phyloP scores from a whole-genome alignment of 2,888 invertebrate species.

The Meliscaeva auricollis region DNA sequence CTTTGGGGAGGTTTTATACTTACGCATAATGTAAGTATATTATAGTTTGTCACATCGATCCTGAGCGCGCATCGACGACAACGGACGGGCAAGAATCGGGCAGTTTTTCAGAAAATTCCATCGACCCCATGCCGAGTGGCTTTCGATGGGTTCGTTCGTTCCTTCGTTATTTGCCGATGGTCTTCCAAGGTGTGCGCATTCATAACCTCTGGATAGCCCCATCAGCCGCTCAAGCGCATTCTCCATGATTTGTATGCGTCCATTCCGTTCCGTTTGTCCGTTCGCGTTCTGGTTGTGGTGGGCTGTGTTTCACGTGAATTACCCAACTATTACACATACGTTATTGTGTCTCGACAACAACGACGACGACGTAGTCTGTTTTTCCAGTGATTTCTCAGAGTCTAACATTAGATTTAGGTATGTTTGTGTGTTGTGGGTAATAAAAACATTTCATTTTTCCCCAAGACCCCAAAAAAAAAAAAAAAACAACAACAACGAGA shows the following conservation, averaged over 20 bases:
- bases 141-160: slow-evolving; percentile 59
- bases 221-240: slow-evolving; percentile 46
- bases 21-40: slow-evolving; percentile 42
- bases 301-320: slow-evolving; percentile 75
- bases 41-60: slow-evolving; percentile 65
- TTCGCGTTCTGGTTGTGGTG: slow-evolving; percentile 40
- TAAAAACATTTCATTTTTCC: slow-evolving; percentile 72
- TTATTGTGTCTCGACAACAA: slow-evolving; percentile 61
- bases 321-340: slow-evolving; percentile 75
- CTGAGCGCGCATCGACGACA: slow-evolving; percentile 7
- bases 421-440: slow-evolving; percentile 49
- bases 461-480: slow-evolving; percentile 37
- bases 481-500: slow-evolving; percentile 33
- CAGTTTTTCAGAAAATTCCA: slow-evolving; percentile 35
- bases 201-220: slow-evolving; percentile 58
- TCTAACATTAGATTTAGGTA: too few species aligned
- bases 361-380: slow-evolving; percentile 38
- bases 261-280: slow-evolving; percentile 45
- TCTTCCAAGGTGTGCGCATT: slow-evolving; percentile 42
- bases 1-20: slow-evolving; percentile 44
- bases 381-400: slow-evolving; percentile 68
- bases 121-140: slow-evolving; percentile 66
- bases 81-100: not conserved
- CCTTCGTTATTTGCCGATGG: not conserved
- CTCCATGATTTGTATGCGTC: slow-evolving; percentile 69